Conservation (phyloP, 2,888 invertebrate species). For the Dione juno region DNA sequence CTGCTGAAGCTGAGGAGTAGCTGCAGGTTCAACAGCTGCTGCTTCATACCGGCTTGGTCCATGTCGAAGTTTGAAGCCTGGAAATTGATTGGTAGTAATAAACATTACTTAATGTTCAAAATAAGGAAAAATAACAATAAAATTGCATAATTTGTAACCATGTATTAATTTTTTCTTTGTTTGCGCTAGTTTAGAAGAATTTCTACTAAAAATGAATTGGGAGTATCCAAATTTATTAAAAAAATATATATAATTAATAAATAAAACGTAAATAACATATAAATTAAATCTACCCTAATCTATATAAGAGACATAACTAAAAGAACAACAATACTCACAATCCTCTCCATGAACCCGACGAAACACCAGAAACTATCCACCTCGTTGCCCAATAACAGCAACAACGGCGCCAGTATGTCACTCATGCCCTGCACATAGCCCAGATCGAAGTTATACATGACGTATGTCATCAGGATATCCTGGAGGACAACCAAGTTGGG, state of each 20-base stretch:
- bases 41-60: conserved; percentile 98
- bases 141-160: too few species aligned
- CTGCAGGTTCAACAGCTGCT: conserved; percentile 93
- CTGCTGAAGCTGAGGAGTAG: conserved; percentile 91
- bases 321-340: conserved; percentile 84
- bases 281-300: too few species aligned
- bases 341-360: conserved; percentile 97
- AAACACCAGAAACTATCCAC: conserved; percentile 99
- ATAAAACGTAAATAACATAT: too few species aligned
- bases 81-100: neutral
- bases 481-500: conserved; percentile 92
- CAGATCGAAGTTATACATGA: conserved; percentile 99
- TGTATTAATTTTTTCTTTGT: too few species aligned
- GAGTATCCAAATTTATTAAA: too few species aligned
- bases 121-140: neutral
- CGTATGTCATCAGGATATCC: conserved; percentile 98
- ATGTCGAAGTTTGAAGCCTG: conserved; percentile 96
- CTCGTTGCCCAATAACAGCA: conserved; percentile 94
- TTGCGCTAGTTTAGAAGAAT: too few species aligned
- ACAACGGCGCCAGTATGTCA: conserved; percentile 96
- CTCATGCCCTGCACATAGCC: conserved; percentile 99
- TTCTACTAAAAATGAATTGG: too few species aligned
- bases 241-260: too few species aligned
- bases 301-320: neutral
- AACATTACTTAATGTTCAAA: neutral